Base-by-base conservation (phyloP, 2,113 vertebrate genomes). In the Lutjanus erythropterus region DNA sequence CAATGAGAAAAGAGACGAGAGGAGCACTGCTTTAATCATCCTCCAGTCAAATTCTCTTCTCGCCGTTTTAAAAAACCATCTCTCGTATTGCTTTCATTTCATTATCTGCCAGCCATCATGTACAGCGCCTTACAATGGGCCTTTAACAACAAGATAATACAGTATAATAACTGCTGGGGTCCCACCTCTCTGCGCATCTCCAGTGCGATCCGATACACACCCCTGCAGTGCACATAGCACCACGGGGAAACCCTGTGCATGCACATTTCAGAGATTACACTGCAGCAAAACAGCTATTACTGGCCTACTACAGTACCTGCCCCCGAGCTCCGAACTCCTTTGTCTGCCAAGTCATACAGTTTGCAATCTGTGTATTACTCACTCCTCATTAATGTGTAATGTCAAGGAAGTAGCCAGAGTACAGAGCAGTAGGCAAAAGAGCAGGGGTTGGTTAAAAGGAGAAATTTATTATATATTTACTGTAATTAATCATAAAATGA, bases 231-330 rank as follows among this genome's bases (percentile, higher is more conserved):
- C 73, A 44, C 35, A 27, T 21, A 53, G 49, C 64, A 56, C 59
- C 72, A 29, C 1, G 35, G 67, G 81, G 81, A 80, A 80, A 80
- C 78, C 81, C 79, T 80, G 83, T 68, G 72, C 74, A 59, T 75
- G 47, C 75, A 80, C 86, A 80, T 69, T 61, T 80, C 56, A 70
- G 68, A 75, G 81, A 84, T 78, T 67, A 88, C 75, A 81, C 86
- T 86, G 86, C 86, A 88, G 83, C 71, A 81, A 76, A 88, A 80
- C 70, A 76, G 60, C 80, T 71, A 80, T 80, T 58, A 79, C 75
- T 58, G 72, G 44, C 44, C 67, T 68, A 41, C 71, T 35, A 66
- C 62, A 41, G 67, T 35, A 66, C 62, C 72, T 76, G 65, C 65
- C 25, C 55, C 60, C 31, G 7, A 68, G 76, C 73, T 37, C 64